Percentiles rank a stretch among this genome's conserved stretches.
Evolutionary conservation across 2,888 invertebrate genomes (phyloP).

Genomic region (Ferrisia virgata): DNA sequence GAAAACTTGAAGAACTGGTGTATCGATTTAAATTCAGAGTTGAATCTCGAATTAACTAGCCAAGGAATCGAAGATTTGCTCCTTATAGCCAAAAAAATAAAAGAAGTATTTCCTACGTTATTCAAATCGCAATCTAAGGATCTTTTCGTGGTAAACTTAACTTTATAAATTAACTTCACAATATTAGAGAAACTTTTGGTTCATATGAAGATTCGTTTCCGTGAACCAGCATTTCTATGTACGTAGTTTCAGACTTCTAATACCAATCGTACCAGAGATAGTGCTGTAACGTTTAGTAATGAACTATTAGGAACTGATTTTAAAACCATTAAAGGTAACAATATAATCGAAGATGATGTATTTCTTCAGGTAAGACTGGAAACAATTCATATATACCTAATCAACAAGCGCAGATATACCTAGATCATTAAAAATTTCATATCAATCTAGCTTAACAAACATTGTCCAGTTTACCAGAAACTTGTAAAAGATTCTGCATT

Average conservation of each 20-base stretch:
- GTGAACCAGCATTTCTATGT: not conserved
- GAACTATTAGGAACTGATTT: not conserved
- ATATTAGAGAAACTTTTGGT: too few species aligned
- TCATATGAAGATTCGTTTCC: too few species aligned
- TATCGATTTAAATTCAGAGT: not conserved
- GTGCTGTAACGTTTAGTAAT: constrained; percentile 5
- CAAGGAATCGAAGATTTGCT: not conserved
- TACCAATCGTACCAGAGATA: not conserved
- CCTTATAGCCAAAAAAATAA: not conserved
- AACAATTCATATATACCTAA: too few species aligned
- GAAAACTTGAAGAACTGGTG: not conserved
- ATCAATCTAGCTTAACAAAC: not conserved
- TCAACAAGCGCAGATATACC: not conserved
- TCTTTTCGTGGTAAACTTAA: not conserved
- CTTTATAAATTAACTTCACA: too few species aligned
- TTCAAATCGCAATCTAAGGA: not conserved
- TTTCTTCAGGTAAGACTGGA: not conserved
- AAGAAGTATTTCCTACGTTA: not conserved
- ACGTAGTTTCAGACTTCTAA: not conserved
- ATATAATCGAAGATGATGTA: not conserved
- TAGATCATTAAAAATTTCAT: not conserved
- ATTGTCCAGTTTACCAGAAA: not conserved
- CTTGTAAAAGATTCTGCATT: not conserved
- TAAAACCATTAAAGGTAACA: not conserved
- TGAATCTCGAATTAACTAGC: not conserved